phyloP scores from a whole-genome alignment of 2,797 vertebrate genomes.

The Thunnus albacares region DNA sequence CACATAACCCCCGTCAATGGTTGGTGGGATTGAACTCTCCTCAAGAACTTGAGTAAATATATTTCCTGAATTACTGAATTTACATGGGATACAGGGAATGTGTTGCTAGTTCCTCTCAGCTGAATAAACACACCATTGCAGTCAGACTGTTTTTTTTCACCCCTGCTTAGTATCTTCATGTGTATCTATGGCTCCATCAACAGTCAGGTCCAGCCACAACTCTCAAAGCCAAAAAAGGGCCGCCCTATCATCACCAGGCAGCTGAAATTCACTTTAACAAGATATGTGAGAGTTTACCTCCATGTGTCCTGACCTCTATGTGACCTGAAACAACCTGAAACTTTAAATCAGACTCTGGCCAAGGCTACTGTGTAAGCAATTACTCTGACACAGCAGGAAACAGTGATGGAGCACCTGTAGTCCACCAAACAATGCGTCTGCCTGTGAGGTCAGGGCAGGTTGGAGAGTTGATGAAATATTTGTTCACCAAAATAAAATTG shows the following conservation, averaged over 20 bases:
- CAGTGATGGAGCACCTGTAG: conserved; percentile 3
- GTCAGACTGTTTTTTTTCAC: not conserved
- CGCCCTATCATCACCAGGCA: not conserved
- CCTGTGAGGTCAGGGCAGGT: conserved; percentile 19
- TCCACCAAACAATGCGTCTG: conserved; percentile 11
- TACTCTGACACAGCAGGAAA: not conserved
- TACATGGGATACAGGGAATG: not conserved
- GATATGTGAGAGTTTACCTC: not conserved
- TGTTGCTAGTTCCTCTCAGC: not conserved
- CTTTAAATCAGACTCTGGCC: conserved; percentile 16
- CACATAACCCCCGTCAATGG: too few species aligned
- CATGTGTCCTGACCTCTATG: conserved; percentile 7
- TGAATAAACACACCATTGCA: not conserved
- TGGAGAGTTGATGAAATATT: not conserved
- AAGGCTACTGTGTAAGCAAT: conserved; percentile 12
- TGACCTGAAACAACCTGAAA: conserved; percentile 26
- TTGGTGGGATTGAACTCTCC: too few species aligned
- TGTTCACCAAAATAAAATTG: conserved; percentile 7
- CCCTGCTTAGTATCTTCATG: not conserved
- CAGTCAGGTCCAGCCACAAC: conserved; percentile 7
- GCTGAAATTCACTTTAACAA: not conserved
- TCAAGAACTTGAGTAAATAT: too few species aligned
- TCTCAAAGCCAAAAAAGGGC: not conserved
- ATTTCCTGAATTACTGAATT: too few species aligned
- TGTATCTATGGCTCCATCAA: conserved; percentile 1